Evolutionary conservation across 1,140 invertebrate genomes (phyloP).

Genomic region (Gonioctena quinquepunctata): DNA sequence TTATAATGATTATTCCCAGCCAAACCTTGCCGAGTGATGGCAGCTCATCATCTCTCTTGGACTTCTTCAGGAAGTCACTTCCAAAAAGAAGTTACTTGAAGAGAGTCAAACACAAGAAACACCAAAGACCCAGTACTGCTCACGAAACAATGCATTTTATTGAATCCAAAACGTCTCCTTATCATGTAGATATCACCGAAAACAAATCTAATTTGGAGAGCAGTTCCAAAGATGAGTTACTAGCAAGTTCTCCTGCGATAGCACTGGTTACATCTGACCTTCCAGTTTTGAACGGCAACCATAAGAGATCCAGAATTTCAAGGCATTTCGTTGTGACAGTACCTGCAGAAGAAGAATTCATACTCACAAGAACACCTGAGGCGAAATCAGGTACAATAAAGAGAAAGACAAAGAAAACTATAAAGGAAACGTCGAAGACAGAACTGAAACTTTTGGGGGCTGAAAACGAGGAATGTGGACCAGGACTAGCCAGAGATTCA

Average conservation of each 20-base stretch:
- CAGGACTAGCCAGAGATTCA: constrained; percentile 61
- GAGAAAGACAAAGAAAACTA: constrained; percentile 35
- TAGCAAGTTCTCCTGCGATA: constrained; percentile 37
- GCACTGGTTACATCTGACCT: constrained; percentile 21
- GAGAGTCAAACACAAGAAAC: constrained; percentile 16
- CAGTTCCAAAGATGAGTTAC: constrained; percentile 15
- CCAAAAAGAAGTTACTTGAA: constrained; percentile 17
- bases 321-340: constrained; percentile 42
- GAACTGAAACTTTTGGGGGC: constrained; percentile 61
- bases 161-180: constrained; percentile 53
- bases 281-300: background rate
- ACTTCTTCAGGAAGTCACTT: constrained; percentile 54
- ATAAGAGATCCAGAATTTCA: constrained; percentile 13
- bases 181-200: constrained; percentile 52
- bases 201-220: constrained; percentile 30
- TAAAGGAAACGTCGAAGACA: constrained; percentile 37
- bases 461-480: constrained; percentile 63
- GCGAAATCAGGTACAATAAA: constrained; percentile 21
- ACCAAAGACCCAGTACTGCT: constrained; percentile 16
- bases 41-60: constrained; percentile 51
- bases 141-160: constrained; percentile 48
- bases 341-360: constrained; percentile 41
- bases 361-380: constrained; percentile 29
- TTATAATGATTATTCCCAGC: constrained; percentile 64
- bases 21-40: constrained; percentile 25